A percentile compares a stretch with the other conserved stretches of the same genome.
Conservation (phyloP, 2,797 vertebrate genomes). For the Protonibea diacanthus region DNA sequence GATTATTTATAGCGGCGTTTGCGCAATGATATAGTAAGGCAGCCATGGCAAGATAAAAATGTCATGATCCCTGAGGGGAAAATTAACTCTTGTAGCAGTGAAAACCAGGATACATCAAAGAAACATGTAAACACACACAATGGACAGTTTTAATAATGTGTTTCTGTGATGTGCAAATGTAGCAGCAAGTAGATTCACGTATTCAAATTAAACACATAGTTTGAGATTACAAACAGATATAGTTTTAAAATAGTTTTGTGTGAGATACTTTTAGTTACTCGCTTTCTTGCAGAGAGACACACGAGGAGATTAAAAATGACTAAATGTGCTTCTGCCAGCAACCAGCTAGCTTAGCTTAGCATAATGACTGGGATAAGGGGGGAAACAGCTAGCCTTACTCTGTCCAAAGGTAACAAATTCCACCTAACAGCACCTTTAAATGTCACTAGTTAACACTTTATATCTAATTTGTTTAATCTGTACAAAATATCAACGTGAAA, state of each 20-base stretch:
- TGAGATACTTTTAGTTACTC: not conserved
- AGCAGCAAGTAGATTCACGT: no score
- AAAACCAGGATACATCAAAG: not conserved
- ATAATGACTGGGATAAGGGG: not conserved
- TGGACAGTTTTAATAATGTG: not conserved
- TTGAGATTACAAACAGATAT: not conserved
- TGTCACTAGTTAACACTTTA: not conserved
- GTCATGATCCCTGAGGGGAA: not conserved
- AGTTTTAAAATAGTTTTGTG: no score
- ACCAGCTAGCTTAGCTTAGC: conserved; percentile 1
- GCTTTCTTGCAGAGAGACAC: not conserved
- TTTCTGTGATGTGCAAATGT: not conserved
- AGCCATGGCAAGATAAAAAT: conserved; percentile 2
- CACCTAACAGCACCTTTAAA: not conserved
- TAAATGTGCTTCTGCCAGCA: not conserved
- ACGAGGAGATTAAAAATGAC: no score
- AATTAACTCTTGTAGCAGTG: not conserved
- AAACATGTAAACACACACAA: not conserved
- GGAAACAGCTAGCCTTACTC: not conserved
- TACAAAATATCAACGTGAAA: not conserved
- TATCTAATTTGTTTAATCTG: not conserved
- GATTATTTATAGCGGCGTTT: not conserved
- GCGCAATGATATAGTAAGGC: conserved; percentile 2
- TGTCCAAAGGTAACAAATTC: not conserved
- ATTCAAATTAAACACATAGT: not conserved